Evolutionary conservation across 2,113 vertebrate genomes (phyloP), one percentile per base, ranked within the genome.

Genomic region (Protobothrops flavoviridis): DNA sequence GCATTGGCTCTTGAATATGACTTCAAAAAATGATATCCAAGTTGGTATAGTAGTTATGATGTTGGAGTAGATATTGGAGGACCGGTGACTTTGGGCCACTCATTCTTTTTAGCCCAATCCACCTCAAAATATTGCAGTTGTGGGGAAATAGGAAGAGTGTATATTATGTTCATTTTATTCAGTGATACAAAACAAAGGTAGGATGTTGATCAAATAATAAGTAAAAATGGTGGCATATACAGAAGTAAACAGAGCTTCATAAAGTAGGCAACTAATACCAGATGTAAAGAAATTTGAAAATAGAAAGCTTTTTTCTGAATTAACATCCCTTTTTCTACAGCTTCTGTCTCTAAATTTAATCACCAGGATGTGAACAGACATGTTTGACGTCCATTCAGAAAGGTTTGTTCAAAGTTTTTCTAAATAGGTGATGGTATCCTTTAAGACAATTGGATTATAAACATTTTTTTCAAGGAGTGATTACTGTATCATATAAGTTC

Each of bases 331-430:
- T 89, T 88, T 61, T 45, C 91, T 87, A 13, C 59, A 43, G 50
- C 29, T 43, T 88, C 87, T 92, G n/a, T 39, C 15, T 88, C 91
- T 89, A 52, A 56, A 89, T 92, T 88, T 92, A 87, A 89, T 89
- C 88, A 74, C 23, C 26, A 74, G 48, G 50, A 92, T 92, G 21
- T 20, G 26, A 81, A 59, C 11, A 92, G 59, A 88, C 24, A 53
- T 26, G 8, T 9, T 7, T 23, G 29, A n/a, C 0, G 1, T n/a
- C 91, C 24, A 12, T 21, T 11, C 9, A 45, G 5, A 29, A 61
- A 88, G 23, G 29, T 64, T 74, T 55, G 15, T 17, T 29, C n/a
- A 2, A 50, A 69, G 45, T 88, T 39, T 53, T 92, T 88, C 43
- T 53, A 92, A 88, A 92, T 8, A 39, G 11, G 7, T 88, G 13